Evolutionary conservation across 1,140 invertebrate species (phyloP), one percentile per base, ranked within the genome.

Genomic region (Musca domestica): DNA sequence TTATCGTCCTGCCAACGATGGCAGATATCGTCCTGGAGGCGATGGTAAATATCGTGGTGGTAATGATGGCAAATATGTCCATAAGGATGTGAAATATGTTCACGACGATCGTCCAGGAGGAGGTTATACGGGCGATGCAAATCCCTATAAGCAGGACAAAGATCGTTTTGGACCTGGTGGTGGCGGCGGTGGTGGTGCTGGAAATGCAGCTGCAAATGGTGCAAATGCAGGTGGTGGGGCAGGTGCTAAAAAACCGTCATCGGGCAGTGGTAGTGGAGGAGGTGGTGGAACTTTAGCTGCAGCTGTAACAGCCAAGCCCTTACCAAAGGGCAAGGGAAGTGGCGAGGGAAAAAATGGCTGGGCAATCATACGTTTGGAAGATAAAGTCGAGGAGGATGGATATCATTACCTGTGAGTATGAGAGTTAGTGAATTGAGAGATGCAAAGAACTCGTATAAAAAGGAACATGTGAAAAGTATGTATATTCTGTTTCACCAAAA

Each of bases 401-500:
- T 81, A 81, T 64, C 76, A 78, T 52, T 81, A 81, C 71, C 71
- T 81, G 76, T 81, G 64, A 75, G 78, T 74, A 64, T 23, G 25
- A 58, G 10, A n/a, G 17, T 22, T 64, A 63, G 20, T 30, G 27
- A 30, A 30, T 30, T 3, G 27, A 4, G 27, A 30, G 9, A 30
- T n/a, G n/a, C 27, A 30, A 30, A 30, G 9, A 30, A 4, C 3
- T 30, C 27, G 27, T n/a, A n/a, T n/a, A n/a, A n/a, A 30, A 30
- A 30, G 27, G 9, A 30, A 4, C 27, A 30, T 30, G 27, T 30
- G 27, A 4, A 41, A 5, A 41, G 10, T 12, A 7, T 41, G 10
- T 7, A 12, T 7, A 41, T 41, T 12, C 34, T 41, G 10, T 12
- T 7, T 41, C 9, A 30, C 27, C 27, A 30, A 3, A 9, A 30